These are phyloP conservation scores for Oreonectes daqikongensis DNA, from an alignment of 2,797 vertebrate genomes.

Conservation along the genomic window DNA sequence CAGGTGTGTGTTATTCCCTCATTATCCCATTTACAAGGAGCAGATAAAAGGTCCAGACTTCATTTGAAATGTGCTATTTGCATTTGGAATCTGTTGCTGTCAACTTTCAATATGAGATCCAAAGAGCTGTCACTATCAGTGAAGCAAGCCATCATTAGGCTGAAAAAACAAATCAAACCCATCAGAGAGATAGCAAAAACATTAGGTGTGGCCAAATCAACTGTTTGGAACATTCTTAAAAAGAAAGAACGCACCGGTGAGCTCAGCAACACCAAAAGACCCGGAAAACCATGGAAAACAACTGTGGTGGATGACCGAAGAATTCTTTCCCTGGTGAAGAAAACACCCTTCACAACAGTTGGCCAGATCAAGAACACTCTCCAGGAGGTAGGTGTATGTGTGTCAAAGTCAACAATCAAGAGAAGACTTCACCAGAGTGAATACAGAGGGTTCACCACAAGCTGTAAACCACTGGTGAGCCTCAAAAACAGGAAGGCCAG, in stretches of 20 bases:
- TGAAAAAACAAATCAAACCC: constrained; percentile 12
- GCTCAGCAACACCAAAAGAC: constrained; percentile 45
- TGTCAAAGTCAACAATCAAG: constrained; percentile 32
- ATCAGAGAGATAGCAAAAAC: constrained; percentile 24
- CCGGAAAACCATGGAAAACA: constrained; percentile 41
- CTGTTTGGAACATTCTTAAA: constrained; percentile 10
- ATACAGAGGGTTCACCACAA: constrained; percentile 7
- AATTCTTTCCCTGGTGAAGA: constrained; percentile 44
- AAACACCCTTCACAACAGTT: constrained; percentile 40
- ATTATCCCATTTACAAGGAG: constrained; percentile 12
- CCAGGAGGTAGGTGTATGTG: constrained; percentile 40
- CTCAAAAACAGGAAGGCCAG: background rate
- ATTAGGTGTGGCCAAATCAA: background rate
- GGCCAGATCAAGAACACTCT: constrained; percentile 51
- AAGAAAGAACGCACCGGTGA: constrained; percentile 13
- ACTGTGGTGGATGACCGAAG: constrained; percentile 46
- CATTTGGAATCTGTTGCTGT: constrained; percentile 56
- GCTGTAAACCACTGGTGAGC: constrained; percentile 1
- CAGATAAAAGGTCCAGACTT: constrained; percentile 17
- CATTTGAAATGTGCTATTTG: constrained; percentile 39
- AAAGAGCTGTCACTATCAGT: constrained; percentile 49
- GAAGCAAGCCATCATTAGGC: constrained; percentile 30
- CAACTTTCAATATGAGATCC: constrained; percentile 51
- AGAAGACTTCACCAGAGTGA: background rate
- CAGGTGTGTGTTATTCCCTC: constrained; percentile 29